Evolutionary conservation across 2,888 invertebrate genomes (phyloP), one percentile per base, ranked within the genome.

Genomic region (Drosophila lutescens): DNA sequence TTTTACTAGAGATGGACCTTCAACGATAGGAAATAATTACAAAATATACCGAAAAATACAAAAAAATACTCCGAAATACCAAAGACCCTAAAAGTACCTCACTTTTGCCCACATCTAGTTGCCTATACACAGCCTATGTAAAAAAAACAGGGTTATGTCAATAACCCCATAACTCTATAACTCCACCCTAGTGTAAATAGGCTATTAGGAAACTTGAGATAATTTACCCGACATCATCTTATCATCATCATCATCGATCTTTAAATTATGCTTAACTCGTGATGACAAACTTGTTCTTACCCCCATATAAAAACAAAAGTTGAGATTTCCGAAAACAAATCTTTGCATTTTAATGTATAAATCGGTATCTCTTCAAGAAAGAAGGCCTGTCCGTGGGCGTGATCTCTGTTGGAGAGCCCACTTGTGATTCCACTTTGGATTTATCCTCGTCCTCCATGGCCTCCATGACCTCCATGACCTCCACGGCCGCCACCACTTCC

Each of bases 331-430:
- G 30, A 12, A 53, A 40, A 17, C 17, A 34, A 38, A 32, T 44
- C 4, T 38, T 15, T 32, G 15, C 15, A 32, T 71, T 56, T 71
- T 10, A 47, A 12, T 15, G 47, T 70, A 51, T 30, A n/a, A 59
- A 53, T 44, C 30, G 30, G 5, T 30, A 15, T n/a, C 3, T 20
- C n/a, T 51, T 4, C 13, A 17, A 8, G 9, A 9, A 2, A 17
- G n/a, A 17, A 54, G 69, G 69, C 60, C 26, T 15, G 69, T 49
- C 69, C 7, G 7, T 20, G 8, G 60, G 32, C 47, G 53, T 47
- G 60, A 43, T 69, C 46, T 8, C 32, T 43, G 54, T 43, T 38
- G 1, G 9, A 15, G 17, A 17, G 26, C 20, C 17, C 41, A 26
- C 8, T n/a, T 43, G 0, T 4, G 10, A 26, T 17, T 34, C 8